Percentiles rank a stretch among this genome's conserved stretches.
Conservation (phyloP, 1,140 invertebrate species). For the Theocolax elegans region DNA sequence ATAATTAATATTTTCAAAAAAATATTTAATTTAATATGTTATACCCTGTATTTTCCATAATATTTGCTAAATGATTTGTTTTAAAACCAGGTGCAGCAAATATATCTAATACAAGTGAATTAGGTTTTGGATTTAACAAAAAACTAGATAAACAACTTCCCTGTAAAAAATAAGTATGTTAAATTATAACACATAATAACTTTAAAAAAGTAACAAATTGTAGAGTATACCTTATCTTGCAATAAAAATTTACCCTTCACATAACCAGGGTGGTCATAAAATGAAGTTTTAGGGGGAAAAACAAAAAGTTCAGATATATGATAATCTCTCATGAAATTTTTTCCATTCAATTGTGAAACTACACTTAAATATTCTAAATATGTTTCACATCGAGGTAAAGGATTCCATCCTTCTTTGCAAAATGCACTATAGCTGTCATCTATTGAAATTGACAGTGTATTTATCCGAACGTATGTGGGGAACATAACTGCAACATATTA, state of each 20-base stretch:
- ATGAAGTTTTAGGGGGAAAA: constrained; percentile 78
- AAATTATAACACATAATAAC: background rate
- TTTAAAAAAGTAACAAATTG: constrained; percentile 5
- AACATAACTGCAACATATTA: constrained; percentile 64
- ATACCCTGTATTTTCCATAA: constrained; percentile 83
- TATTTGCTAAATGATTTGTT: constrained; percentile 88
- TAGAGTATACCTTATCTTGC: constrained; percentile 87
- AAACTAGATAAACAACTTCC: constrained; percentile 88
- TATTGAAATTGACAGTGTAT: constrained; percentile 80
- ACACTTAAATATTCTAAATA: constrained; percentile 72
- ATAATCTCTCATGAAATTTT: constrained; percentile 83
- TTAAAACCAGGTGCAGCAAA: constrained; percentile 98
- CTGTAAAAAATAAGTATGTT: constrained; percentile 66
- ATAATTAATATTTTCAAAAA: background rate
- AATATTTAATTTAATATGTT: background rate
- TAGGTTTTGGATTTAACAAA: constrained; percentile 77
- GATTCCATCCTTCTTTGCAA: constrained; percentile 74
- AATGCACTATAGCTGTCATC: constrained; percentile 76
- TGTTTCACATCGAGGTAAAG: constrained; percentile 63
- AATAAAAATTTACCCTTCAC: constrained; percentile 79
- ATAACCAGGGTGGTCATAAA: constrained; percentile 78
- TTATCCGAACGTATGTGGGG: constrained; percentile 89
- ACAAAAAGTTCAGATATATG: constrained; percentile 86
- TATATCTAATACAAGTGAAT: constrained; percentile 84
- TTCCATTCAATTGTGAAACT: constrained; percentile 70